Evolutionary conservation across 2,113 vertebrate genomes (phyloP).

Genomic region (Otis tarda): DNA sequence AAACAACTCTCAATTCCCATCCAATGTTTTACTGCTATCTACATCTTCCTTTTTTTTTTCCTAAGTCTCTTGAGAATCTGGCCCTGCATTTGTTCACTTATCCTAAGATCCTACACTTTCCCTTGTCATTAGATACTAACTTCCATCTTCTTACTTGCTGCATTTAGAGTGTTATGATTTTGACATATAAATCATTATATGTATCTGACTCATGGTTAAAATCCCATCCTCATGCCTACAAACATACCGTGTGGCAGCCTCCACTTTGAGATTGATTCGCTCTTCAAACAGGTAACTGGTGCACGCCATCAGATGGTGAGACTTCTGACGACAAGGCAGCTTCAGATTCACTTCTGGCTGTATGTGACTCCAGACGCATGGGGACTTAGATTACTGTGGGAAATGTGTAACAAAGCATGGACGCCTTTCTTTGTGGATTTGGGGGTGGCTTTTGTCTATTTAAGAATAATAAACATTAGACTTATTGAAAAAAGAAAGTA

Average conservation of each 20-base stretch:
- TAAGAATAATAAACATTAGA: background rate
- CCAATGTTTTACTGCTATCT: background rate
- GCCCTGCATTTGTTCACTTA: background rate
- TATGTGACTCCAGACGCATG: background rate
- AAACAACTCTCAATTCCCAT: background rate
- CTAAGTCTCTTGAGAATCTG: background rate
- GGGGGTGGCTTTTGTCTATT: background rate
- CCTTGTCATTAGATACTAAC: background rate
- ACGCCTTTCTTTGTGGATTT: background rate
- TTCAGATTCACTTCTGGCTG: background rate
- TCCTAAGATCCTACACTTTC: background rate
- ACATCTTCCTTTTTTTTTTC: accelerated
- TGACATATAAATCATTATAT: background rate
- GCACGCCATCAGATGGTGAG: background rate
- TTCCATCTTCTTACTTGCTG: background rate
- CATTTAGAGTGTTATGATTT: background rate
- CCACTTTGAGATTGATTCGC: background rate
- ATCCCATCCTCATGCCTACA: background rate
- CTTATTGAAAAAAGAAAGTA: background rate
- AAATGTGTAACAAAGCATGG: background rate
- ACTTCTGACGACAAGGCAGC: background rate
- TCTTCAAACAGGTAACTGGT: background rate
- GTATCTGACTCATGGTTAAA: background rate
- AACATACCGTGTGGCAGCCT: background rate
- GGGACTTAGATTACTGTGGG: background rate